Evolutionary conservation across 1,140 invertebrate genomes (phyloP).

Genomic region (Eubasilissa regina): DNA sequence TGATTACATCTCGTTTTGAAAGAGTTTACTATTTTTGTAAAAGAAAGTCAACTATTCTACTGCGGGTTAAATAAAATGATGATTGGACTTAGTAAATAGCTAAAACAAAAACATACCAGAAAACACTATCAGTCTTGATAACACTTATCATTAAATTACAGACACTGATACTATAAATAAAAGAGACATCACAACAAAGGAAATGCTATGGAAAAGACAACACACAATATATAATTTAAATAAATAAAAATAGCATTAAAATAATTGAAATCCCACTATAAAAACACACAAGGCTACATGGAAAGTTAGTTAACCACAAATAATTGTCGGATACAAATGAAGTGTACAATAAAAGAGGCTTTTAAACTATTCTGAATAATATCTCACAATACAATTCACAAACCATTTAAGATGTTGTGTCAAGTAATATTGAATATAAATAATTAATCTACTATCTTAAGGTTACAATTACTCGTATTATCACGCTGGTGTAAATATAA

Average conservation of each 20-base stretch:
- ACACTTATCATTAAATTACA: constrained; percentile 59
- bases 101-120: constrained; percentile 58
- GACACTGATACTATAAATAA: constrained; percentile 53
- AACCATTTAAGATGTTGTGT: constrained; percentile 30
- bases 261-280: constrained; percentile 34
- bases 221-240: constrained; percentile 43
- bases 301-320: constrained; percentile 1
- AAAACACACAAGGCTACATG: constrained; percentile 19
- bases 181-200: constrained; percentile 43
- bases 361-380: constrained; percentile 10
- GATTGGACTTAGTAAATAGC: constrained; percentile 59
- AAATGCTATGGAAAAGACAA: constrained; percentile 45
- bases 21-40: constrained; percentile 4
- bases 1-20: background rate
- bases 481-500: constrained; percentile 40
- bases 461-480: constrained; percentile 34
- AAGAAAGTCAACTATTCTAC: constrained; percentile 1
- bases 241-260: constrained; percentile 44
- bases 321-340: constrained; percentile 19
- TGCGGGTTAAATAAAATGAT: constrained; percentile 42
- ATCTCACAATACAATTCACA: constrained; percentile 35
- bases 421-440: constrained; percentile 35
- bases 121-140: constrained; percentile 61
- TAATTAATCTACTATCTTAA: constrained; percentile 36
- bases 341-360: constrained; percentile 26